Conservation (phyloP, 2,888 invertebrate genomes). For the Aphidius colemani region DNA sequence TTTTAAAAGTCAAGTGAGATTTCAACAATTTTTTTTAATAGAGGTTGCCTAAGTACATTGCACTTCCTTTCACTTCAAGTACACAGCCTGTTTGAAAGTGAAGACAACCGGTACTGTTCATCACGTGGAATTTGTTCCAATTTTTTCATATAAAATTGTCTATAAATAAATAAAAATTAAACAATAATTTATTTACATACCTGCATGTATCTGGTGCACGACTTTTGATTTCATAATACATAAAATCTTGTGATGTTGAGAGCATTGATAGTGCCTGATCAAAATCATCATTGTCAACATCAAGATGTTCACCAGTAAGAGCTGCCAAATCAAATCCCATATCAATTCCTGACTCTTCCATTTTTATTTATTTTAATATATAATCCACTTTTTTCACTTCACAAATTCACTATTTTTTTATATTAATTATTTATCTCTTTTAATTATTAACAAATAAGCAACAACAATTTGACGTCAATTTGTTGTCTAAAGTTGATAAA, state of each 20-base stretch:
- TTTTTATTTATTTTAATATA: slow-evolving; percentile 38
- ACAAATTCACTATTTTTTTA: background rate
- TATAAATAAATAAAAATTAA: too few species aligned
- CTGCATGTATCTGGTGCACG: slow-evolving; percentile 68
- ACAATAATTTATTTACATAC: slow-evolving; percentile 52
- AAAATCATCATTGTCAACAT: slow-evolving; percentile 64
- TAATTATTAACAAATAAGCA: too few species aligned
- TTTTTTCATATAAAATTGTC: too few species aligned
- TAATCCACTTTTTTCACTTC: too few species aligned
- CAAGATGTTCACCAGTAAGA: slow-evolving; percentile 58
- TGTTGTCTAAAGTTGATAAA: too few species aligned
- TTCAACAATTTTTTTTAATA: background rate
- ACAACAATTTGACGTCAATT: too few species aligned
- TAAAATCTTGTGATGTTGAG: slow-evolving; percentile 65
- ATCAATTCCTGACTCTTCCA: slow-evolving; percentile 71
- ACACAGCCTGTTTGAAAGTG: slow-evolving; percentile 26
- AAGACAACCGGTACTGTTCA: too few species aligned
- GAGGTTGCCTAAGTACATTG: slow-evolving; percentile 8
- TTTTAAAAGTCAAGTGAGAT: background rate
- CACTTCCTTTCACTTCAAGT: slow-evolving; percentile 37
- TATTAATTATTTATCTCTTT: background rate
- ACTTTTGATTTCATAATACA: slow-evolving; percentile 70
- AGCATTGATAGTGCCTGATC: slow-evolving; percentile 65
- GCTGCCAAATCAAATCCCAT: slow-evolving; percentile 70
- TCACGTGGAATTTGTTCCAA: background rate